These are phyloP conservation scores for Psettodes erumei DNA, from an alignment of 2,113 vertebrate species.

Conservation along the genomic window DNA sequence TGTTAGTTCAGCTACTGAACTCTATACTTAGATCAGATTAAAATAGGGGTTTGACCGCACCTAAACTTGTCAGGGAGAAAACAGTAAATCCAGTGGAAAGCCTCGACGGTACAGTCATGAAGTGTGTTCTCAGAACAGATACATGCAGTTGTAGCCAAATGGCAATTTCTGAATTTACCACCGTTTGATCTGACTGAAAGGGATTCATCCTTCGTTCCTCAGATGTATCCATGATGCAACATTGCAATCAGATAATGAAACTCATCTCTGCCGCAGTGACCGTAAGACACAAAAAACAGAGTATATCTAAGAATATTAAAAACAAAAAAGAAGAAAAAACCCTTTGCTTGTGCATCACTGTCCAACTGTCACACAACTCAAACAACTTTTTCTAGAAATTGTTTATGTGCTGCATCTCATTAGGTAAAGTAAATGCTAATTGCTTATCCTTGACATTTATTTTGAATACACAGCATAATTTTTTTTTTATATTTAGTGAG, in stretches of 20 bases:
- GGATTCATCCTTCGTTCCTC: constrained; percentile 44
- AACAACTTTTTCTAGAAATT: constrained; percentile 1
- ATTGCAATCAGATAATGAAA: constrained; percentile 53
- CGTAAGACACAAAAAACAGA: constrained; percentile 20
- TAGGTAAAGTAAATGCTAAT: constrained; percentile 31
- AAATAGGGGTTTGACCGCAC: neutral
- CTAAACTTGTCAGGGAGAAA: constrained; percentile 1
- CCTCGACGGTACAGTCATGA: neutral
- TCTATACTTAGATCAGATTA: neutral
- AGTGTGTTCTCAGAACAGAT: neutral
- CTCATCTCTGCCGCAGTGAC: constrained; percentile 19
- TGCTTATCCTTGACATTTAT: constrained; percentile 17
- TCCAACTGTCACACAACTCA: constrained; percentile 18
- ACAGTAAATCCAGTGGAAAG: neutral
- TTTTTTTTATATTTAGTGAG: constrained; percentile 16
- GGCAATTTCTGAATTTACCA: constrained; percentile 21
- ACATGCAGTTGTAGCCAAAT: constrained; percentile 24
- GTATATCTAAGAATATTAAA: constrained; percentile 3
- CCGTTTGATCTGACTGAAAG: constrained; percentile 37
- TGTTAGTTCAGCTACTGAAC: neutral
- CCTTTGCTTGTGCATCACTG: neutral
- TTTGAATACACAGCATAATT: neutral
- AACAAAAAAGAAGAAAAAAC: neutral
- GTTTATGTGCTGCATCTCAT: constrained; percentile 21
- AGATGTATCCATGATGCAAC: constrained; percentile 49